phyloP scores from a whole-genome alignment of 1,140 invertebrate genomes.

The Eupristina koningsbergeri region DNA sequence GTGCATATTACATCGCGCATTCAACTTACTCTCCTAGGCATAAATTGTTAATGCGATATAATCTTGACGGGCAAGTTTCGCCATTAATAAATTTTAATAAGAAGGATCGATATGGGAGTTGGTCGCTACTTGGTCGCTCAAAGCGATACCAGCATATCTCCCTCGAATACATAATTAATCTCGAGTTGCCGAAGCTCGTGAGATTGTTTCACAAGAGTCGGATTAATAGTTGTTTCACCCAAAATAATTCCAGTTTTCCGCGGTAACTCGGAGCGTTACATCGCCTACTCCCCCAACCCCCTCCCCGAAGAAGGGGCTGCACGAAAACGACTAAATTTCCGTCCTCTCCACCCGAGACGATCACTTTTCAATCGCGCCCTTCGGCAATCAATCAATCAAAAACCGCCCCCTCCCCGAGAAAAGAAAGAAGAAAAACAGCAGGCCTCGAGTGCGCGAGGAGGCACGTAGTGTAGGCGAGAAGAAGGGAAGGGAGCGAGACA shows the following conservation, averaged over 20 bases:
- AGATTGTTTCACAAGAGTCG: background rate
- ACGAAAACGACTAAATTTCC: slow-evolving; percentile 28
- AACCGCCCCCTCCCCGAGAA: slow-evolving; percentile 1
- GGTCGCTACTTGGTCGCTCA: background rate
- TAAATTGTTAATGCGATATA: background rate
- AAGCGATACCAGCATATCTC: background rate
- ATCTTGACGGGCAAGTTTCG: background rate
- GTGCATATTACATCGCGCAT: background rate
- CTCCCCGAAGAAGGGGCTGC: background rate
- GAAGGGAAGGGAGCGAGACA: slow-evolving; percentile 10
- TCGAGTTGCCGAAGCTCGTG: background rate
- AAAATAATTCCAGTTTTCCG: background rate
- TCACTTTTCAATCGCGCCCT: slow-evolving; percentile 38
- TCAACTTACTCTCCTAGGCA: background rate
- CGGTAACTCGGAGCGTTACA: background rate
- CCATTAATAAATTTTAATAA: slow-evolving; percentile 6
- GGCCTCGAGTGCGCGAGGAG: too few relatives aligned
- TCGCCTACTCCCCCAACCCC: too few relatives aligned
- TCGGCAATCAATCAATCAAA: slow-evolving; percentile 45
- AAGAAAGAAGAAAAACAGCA: slow-evolving; percentile 22
- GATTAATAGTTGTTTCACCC: background rate
- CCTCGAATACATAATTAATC: background rate
- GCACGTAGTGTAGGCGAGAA: slow-evolving; percentile 2
- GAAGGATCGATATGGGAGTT: background rate
- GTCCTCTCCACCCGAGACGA: background rate